Base-by-base conservation (phyloP, 2,797 vertebrate species). In the Anguilla pacifica region DNA sequence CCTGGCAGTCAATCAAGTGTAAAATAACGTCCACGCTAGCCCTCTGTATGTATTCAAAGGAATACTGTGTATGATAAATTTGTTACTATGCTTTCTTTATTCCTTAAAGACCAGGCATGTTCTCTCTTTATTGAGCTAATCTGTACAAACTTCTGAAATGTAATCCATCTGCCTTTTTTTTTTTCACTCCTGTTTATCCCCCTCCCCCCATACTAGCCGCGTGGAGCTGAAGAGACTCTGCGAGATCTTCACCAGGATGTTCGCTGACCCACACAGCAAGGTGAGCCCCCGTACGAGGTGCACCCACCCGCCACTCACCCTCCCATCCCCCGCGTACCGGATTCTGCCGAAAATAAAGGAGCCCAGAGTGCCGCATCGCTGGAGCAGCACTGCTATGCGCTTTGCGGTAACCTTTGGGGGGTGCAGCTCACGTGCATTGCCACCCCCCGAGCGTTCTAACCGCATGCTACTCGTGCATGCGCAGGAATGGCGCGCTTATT, bases 171-270 rank as follows among this genome's bases (percentile, higher is more conserved):
- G 13, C 59, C 15, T 59, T 59, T 59, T 15, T 19, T 19, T 59
- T 15, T 59, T 59, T 51, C 1, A 55, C 22, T 4, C 2, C 61
- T 67, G 61, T n/a, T 67, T 7, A 22, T 91, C 84, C 87, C 5
- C 88, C 51, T 39, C 28, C 89, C 90, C 82, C 95, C 19, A 19
- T 61, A 19, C 61, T 64, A 99, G 98, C 94, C 98, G 98, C 86
- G 98, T 99, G 87, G 98, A 99, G 93, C 94, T 99, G 93, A 99
- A 99, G 96, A 97, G 98, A 89, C 95, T 99, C 87, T 99, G 98
- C 95, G 98, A 99, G 94, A 99, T 99, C 96, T 99, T 99, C 96
- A 99, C 98, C 61, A 96, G 98, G 92, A 99, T 99, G 98, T 99
- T 99, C 94, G 98, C 98, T 83, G 98, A 99, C 94, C 98, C 98